Conservation (phyloP, 1,140 invertebrate species). For the Babylonia areolata region DNA sequence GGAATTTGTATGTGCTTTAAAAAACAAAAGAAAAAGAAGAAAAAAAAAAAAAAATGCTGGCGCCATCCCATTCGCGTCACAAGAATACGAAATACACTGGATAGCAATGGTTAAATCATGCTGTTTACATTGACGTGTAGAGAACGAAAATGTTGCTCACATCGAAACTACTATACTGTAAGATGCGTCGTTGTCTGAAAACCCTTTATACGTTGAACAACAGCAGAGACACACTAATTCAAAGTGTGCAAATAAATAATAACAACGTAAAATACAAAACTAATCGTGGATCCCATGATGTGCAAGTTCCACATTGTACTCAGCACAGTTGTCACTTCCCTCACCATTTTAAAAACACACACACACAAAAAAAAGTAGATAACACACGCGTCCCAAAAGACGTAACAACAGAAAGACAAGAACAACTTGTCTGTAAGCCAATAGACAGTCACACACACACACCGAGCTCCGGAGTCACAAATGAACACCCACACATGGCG, state of each 20-base stretch:
- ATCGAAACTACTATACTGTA: neutral
- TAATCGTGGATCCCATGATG: no score
- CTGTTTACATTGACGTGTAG: neutral
- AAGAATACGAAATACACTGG: neutral
- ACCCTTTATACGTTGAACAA: neutral
- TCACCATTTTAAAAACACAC: no score
- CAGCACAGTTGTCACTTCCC: no score
- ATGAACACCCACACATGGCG: no score
- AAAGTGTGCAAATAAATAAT: slow-evolving; percentile 3
- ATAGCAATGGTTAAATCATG: neutral
- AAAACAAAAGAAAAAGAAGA: neutral
- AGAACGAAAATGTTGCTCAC: neutral
- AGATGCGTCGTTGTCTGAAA: slow-evolving; percentile 21
- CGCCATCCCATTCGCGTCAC: neutral
- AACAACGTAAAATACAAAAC: no score
- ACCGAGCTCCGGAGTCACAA: no score
- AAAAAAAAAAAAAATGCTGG: neutral
- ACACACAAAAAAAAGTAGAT: no score
- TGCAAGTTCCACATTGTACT: neutral
- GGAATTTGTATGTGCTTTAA: neutral
- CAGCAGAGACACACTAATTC: neutral
- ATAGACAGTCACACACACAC: no score
- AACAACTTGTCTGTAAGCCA: neutral
- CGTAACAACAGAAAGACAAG: neutral
- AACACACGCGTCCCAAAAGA: no score